These are phyloP conservation scores for Rhopalosiphum maidis DNA, from an alignment of 1,140 invertebrate genomes.

Conservation along the genomic window DNA sequence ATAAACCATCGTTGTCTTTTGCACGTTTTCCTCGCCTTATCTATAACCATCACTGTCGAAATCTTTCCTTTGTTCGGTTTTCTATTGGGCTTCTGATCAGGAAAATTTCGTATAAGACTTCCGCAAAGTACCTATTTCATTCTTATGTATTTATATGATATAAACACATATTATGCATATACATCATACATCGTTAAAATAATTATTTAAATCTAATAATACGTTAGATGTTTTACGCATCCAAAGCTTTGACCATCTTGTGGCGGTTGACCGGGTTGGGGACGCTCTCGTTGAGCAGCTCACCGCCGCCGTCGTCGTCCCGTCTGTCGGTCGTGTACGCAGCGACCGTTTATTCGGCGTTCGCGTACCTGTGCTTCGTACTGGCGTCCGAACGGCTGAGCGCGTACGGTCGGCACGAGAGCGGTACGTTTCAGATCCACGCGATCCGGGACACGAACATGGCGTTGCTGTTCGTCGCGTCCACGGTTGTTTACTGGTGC, in stretches of 20 bases:
- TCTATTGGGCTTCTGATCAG: background rate
- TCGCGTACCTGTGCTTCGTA: background rate
- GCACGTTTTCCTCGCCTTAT: background rate
- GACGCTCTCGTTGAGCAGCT: background rate
- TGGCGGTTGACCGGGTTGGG: slow-evolving; percentile 25
- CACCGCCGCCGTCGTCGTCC: background rate
- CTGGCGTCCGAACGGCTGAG: background rate
- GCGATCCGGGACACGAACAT: background rate
- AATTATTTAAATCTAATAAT: background rate
- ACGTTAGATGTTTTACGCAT: slow-evolving; percentile 16
- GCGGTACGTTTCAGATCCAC: background rate
- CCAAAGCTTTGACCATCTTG: background rate
- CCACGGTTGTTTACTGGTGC: background rate
- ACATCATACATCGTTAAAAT: background rate
- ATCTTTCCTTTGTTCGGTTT: background rate
- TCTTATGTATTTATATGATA: no score
- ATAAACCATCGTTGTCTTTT: background rate
- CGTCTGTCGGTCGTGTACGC: background rate
- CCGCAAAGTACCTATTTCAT: background rate
- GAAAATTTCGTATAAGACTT: background rate
- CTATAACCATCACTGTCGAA: background rate
- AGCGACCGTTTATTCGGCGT: background rate
- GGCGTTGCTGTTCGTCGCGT: background rate
- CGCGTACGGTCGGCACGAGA: background rate
- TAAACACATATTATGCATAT: background rate